Percentiles rank a stretch among this genome's conserved stretches.
Evolutionary conservation across 2,888 invertebrate species (phyloP).

Genomic region (Hydroisotoma schaefferi): DNA sequence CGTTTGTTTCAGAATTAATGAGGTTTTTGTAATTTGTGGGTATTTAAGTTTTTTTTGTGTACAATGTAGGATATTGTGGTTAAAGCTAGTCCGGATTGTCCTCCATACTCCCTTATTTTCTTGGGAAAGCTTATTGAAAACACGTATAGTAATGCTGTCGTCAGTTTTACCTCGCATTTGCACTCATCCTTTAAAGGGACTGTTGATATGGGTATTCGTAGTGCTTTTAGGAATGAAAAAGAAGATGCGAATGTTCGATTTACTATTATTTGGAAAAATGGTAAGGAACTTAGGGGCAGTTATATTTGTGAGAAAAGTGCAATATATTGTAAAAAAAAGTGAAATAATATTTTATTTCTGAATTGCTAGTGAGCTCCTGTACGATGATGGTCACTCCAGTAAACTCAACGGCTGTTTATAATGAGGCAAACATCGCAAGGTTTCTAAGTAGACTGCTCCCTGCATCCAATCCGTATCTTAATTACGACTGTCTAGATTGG

Average conservation of each 20-base stretch:
- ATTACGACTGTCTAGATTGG: slow-evolving; percentile 4
- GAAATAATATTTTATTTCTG: neutral
- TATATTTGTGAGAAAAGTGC: no score
- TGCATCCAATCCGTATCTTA: neutral
- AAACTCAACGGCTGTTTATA: neutral
- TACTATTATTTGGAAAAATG: slow-evolving; percentile 7
- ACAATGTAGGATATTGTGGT: slow-evolving; percentile 8
- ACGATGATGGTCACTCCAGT: slow-evolving; percentile 7
- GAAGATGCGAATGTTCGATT: neutral
- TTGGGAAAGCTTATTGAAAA: slow-evolving; percentile 6
- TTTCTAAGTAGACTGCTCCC: slow-evolving; percentile 6
- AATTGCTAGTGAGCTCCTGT: neutral
- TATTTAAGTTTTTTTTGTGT: neutral
- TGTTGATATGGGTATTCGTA: neutral
- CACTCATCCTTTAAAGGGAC: slow-evolving; percentile 7
- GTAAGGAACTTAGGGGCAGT: no score
- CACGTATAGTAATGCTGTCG: slow-evolving; percentile 3
- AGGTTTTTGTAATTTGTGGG: neutral
- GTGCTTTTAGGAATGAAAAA: neutral
- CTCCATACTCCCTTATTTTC: slow-evolving; percentile 1
- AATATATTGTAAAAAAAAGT: no score
- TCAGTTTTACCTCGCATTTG: neutral
- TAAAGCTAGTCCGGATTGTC: neutral
- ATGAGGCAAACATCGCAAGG: slow-evolving; percentile 2
- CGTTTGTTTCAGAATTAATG: neutral